Percentiles rank a stretch among this genome's conserved stretches.
Evolutionary conservation across 2,888 invertebrate genomes (phyloP).

Genomic region (Yponomeuta cagnagella): DNA sequence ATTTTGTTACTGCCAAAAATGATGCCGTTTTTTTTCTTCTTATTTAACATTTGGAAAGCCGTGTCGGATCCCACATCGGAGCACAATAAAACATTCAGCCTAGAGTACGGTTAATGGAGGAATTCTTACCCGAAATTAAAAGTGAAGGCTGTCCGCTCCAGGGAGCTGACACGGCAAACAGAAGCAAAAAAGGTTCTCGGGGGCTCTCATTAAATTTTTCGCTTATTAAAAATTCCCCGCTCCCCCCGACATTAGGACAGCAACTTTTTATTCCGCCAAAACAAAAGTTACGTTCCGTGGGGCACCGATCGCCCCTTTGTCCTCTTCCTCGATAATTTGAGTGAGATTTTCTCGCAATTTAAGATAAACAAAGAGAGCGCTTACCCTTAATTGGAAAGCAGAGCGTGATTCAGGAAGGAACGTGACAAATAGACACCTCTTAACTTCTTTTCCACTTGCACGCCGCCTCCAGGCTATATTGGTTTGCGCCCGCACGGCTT

Average conservation of each 20-base stretch:
- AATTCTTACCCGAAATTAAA: conserved; percentile 33
- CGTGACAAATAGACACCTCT: conserved; percentile 77
- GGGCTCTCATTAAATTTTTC: conserved; percentile 72
- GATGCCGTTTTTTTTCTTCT: neutral
- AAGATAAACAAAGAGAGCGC: conserved; percentile 76
- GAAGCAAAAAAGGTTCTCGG: conserved; percentile 44
- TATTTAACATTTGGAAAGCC: neutral
- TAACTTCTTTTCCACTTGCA: conserved; percentile 73
- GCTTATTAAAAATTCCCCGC: conserved; percentile 75
- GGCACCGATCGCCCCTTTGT: conserved; percentile 64
- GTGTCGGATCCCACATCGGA: neutral
- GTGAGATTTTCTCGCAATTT: conserved; percentile 77
- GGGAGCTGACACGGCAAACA: conserved; percentile 50
- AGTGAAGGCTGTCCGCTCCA: conserved; percentile 37
- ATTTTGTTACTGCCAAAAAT: no score
- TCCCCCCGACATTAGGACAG: conserved; percentile 58
- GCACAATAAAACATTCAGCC: neutral
- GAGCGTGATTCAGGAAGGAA: conserved; percentile 72
- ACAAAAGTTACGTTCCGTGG: conserved; percentile 67
- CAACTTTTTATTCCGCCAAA: conserved; percentile 68
- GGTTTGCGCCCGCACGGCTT: conserved; percentile 61
- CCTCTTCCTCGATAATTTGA: conserved; percentile 74
- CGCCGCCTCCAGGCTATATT: conserved; percentile 63
- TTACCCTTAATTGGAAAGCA: conserved; percentile 76
- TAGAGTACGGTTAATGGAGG: neutral